These are phyloP conservation scores for Dendropsophus ebraccatus DNA, from an alignment of 2,113 vertebrate genomes.

Conservation along the genomic window DNA sequence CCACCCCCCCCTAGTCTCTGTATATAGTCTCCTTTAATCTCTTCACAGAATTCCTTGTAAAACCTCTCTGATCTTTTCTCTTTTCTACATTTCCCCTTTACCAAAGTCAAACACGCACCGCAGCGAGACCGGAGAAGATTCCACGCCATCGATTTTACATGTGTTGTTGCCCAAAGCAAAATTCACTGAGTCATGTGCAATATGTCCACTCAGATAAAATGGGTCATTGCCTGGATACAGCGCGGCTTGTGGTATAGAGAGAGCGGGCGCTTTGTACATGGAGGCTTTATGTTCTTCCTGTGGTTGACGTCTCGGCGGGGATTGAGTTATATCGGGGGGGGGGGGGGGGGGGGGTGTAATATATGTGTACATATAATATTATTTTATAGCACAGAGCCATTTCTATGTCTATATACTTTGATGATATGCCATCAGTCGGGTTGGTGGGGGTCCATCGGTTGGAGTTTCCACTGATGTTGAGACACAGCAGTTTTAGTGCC, in stretches of 20 bases:
- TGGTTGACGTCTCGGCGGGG: neutral
- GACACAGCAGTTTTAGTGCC: no score
- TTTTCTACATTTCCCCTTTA: neutral
- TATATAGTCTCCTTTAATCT: no score
- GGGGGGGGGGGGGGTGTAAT: no score
- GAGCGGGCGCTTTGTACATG: neutral
- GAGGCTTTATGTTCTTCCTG: neutral
- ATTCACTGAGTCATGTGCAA: slow-evolving; percentile 3
- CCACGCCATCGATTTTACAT: slow-evolving; percentile 6
- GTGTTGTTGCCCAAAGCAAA: neutral
- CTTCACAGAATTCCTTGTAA: neutral
- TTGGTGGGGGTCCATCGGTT: no score
- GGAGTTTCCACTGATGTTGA: no score
- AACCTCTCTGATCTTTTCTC: neutral
- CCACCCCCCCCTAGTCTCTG: no score
- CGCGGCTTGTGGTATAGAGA: neutral
- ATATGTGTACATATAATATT: no score
- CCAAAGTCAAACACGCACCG: neutral
- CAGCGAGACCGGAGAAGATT: neutral
- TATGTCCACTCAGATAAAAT: slow-evolving; percentile 17
- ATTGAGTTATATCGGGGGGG: neutral
- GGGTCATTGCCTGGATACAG: slow-evolving; percentile 16
- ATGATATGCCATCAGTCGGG: no score
- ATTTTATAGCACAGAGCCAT: no score
- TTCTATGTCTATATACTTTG: no score